Percentiles rank a stretch among this genome's conserved stretches.
Conservation (phyloP, 2,113 vertebrate species). For the Corythaeola cristata region DNA sequence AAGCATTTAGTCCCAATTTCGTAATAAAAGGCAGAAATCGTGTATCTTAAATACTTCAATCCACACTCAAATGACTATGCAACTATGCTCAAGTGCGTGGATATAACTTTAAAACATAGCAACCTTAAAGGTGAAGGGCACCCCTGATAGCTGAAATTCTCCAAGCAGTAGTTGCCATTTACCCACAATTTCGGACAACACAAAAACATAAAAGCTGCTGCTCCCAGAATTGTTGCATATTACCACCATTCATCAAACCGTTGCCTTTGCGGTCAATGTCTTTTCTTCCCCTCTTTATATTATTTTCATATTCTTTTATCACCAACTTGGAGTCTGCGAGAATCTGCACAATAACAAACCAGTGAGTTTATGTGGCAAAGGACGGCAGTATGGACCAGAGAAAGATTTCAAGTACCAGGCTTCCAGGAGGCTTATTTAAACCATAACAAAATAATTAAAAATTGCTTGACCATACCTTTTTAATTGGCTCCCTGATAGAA, state of each 20-base stretch:
- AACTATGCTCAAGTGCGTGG: neutral
- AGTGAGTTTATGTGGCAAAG: neutral
- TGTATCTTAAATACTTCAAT: neutral
- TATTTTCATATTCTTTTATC: conserved; percentile 27
- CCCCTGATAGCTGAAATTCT: neutral
- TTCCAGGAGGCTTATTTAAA: conserved; percentile 8
- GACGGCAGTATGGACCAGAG: neutral
- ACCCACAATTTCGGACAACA: neutral
- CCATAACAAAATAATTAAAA: conserved; percentile 28
- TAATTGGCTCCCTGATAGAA: conserved; percentile 43
- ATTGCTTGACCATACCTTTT: conserved; percentile 44
- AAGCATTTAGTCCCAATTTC: neutral
- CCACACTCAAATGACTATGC: neutral
- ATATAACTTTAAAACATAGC: neutral
- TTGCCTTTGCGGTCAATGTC: neutral
- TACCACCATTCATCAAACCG: neutral
- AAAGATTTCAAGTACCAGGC: neutral
- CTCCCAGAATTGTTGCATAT: conserved; percentile 10
- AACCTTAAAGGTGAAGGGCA: neutral
- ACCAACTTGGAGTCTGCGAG: neutral
- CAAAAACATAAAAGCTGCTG: neutral
- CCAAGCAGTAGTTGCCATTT: neutral
- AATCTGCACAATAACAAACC: neutral
- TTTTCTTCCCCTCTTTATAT: neutral
- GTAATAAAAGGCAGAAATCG: neutral